phyloP scores from a whole-genome alignment of 2,113 vertebrate species.

The Ovis canadensis region DNA sequence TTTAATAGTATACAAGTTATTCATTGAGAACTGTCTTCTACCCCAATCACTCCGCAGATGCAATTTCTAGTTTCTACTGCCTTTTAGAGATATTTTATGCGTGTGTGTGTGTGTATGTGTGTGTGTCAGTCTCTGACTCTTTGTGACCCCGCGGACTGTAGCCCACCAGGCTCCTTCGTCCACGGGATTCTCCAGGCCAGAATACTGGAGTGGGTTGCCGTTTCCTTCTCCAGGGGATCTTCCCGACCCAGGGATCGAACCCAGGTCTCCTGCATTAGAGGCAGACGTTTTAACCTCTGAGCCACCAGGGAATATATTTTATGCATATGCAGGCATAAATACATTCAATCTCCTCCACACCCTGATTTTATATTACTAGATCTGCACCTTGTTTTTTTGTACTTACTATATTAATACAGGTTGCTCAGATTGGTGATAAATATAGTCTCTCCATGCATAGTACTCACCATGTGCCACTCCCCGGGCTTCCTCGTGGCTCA shows the following conservation, averaged over 20 bases:
- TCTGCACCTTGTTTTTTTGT: background rate
- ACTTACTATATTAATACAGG: background rate
- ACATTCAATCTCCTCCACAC: background rate
- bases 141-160: background rate
- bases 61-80: background rate
- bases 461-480: too few species aligned
- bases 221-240: background rate
- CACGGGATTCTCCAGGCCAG: background rate
- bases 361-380: background rate
- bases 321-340: background rate
- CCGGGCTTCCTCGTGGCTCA: background rate
- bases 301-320: background rate
- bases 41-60: background rate
- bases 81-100: background rate
- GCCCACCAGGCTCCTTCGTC: background rate
- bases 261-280: background rate
- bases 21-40: background rate
- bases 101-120: background rate
- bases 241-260: background rate
- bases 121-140: background rate
- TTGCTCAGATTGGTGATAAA: background rate
- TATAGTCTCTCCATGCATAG: background rate
- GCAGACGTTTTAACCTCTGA: background rate
- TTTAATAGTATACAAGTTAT: background rate
- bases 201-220: background rate